Conservation (phyloP, 2,113 vertebrate genomes). For the Pseudorectes ferrugineus region DNA sequence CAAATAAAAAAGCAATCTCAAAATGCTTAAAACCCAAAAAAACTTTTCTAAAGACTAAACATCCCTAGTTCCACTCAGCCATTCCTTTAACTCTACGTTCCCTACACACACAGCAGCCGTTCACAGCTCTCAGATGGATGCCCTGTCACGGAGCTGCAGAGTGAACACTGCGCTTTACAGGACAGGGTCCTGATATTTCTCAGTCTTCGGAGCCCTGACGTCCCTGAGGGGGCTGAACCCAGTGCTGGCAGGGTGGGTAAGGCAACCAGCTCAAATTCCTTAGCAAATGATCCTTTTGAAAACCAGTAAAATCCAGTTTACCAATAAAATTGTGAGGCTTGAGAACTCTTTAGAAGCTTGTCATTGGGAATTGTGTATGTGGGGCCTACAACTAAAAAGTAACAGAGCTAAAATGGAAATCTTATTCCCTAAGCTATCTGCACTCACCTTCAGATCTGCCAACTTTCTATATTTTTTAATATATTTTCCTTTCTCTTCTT, state of each 20-base stretch:
- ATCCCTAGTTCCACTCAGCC: not conserved
- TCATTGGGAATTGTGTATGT: not conserved
- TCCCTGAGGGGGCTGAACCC: not conserved
- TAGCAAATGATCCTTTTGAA: not conserved
- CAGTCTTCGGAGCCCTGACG: not conserved
- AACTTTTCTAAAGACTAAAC: not conserved
- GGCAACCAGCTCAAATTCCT: not conserved
- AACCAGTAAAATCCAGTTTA: not conserved
- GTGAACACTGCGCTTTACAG: fast-evolving
- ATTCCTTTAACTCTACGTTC: not conserved
- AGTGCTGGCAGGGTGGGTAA: not conserved
- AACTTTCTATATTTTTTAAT: not conserved
- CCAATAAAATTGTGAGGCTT: not conserved
- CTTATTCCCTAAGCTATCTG: not conserved
- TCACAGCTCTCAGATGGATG: not conserved
- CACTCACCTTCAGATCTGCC: not conserved
- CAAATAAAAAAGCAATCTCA: not conserved
- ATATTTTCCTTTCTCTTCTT: not conserved
- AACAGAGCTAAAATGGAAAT: not conserved
- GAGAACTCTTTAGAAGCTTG: not conserved
- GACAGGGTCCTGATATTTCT: not conserved
- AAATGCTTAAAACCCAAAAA: not conserved
- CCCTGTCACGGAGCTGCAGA: not conserved
- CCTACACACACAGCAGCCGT: fast-evolving
- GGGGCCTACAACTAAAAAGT: not conserved